phyloP scores from a whole-genome alignment of 2,888 invertebrate species.

The Beris morrisii region DNA sequence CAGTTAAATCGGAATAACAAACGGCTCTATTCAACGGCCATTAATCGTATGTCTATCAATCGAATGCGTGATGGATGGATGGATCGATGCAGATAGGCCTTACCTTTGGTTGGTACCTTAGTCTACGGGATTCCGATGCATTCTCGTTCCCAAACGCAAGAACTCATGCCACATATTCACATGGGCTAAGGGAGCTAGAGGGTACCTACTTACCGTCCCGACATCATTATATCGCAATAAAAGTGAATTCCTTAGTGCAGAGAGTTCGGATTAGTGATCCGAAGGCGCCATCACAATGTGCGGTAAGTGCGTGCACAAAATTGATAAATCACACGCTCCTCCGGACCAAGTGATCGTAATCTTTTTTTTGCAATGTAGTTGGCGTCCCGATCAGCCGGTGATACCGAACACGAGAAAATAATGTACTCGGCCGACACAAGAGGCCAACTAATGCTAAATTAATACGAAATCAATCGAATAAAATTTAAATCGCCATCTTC shows the following conservation, averaged over 20 bases:
- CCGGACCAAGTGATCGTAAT: not conserved
- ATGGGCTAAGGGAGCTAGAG: too few relatives aligned
- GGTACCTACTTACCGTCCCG: not conserved
- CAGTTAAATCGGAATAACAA: slow-evolving; percentile 22
- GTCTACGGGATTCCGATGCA: too few relatives aligned
- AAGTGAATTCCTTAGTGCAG: slow-evolving; percentile 12
- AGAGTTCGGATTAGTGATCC: slow-evolving; percentile 19
- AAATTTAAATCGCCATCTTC: too few relatives aligned
- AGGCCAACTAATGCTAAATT: not conserved
- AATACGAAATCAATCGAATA: too few relatives aligned
- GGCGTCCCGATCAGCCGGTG: not conserved
- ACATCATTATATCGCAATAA: slow-evolving; percentile 29
- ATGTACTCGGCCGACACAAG: not conserved
- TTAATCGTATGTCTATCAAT: slow-evolving; percentile 30
- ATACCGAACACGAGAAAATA: slow-evolving; percentile 3
- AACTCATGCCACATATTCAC: too few relatives aligned
- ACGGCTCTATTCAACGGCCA: slow-evolving; percentile 28
- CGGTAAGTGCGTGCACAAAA: slow-evolving; percentile 32
- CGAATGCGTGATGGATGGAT: slow-evolving; percentile 26
- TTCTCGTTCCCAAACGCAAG: too few relatives aligned
- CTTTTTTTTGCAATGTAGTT: not conserved
- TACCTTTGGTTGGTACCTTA: too few relatives aligned
- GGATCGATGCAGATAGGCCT: slow-evolving; percentile 8
- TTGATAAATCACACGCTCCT: slow-evolving; percentile 29
- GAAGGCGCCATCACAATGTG: slow-evolving; percentile 30